These are phyloP conservation scores for Poecile montanus DNA, from an alignment of 2,797 vertebrate genomes.

Conservation along the genomic window DNA sequence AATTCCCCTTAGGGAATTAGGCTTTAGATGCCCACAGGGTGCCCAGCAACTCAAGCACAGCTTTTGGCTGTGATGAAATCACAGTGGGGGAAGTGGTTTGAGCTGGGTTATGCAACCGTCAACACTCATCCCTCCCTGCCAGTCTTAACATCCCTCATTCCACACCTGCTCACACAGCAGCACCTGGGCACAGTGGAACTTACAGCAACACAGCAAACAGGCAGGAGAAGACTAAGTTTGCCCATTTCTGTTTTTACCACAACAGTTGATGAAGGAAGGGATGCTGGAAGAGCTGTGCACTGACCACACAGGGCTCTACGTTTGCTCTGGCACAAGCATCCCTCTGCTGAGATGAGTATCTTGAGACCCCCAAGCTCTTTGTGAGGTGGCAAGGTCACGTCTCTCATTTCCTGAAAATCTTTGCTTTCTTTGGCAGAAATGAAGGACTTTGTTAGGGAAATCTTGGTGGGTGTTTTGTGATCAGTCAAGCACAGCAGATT, in stretches of 20 bases:
- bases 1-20: background rate
- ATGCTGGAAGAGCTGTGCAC: background rate
- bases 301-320: background rate
- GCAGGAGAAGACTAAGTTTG: background rate
- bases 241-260: background rate
- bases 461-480: slow-evolving; percentile 49
- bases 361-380: background rate
- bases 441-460: background rate
- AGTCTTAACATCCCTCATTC: background rate
- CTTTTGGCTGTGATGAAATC: background rate
- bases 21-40: background rate
- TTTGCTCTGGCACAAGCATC: background rate
- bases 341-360: slow-evolving; percentile 19
- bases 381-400: background rate
- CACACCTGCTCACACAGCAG: background rate
- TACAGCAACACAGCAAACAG: background rate
- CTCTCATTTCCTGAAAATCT: slow-evolving; percentile 31
- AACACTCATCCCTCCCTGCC: background rate
- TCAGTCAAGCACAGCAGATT: slow-evolving; percentile 46
- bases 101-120: background rate
- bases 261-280: background rate
- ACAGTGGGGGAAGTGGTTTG: background rate
- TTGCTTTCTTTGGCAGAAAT: slow-evolving; percentile 55
- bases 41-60: background rate
- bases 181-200: background rate